A percentile compares a stretch with the other conserved stretches of the same genome.
Evolutionary conservation across 1,140 invertebrate genomes (phyloP).

Genomic region (Bicyclus anynana): DNA sequence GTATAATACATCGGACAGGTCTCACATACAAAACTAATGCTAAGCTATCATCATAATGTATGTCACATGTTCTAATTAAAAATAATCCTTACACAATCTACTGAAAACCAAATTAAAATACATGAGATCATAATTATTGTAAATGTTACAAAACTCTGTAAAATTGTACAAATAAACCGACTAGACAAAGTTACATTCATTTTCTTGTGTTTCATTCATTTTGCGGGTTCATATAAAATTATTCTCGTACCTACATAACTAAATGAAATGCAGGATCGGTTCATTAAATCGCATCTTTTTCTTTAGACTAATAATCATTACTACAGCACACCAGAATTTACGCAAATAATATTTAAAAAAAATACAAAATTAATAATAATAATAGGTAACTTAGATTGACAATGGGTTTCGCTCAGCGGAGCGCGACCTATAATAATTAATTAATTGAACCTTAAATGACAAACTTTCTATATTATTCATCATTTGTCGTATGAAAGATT

Average conservation of each 20-base stretch:
- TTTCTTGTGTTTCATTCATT: constrained; percentile 6
- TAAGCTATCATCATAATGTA: constrained; percentile 56
- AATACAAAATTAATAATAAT: too few relatives aligned
- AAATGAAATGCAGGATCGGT: background rate
- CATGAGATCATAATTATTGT: constrained; percentile 9
- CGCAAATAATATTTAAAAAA: too few relatives aligned
- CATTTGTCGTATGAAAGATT: too few relatives aligned
- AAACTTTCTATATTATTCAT: too few relatives aligned
- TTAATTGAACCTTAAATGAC: too few relatives aligned
- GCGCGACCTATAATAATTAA: too few relatives aligned
- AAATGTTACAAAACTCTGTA: constrained; percentile 18
- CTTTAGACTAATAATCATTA: too few relatives aligned
- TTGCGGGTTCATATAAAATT: constrained; percentile 15
- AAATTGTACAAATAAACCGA: constrained; percentile 22
- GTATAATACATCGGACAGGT: constrained; percentile 75
- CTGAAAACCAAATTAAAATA: constrained; percentile 14
- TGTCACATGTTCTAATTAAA: constrained; percentile 53
- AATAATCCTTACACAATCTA: constrained; percentile 25
- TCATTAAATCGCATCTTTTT: background rate
- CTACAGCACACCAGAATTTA: too few relatives aligned
- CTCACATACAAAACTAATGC: constrained; percentile 76
- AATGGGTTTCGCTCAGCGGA: too few relatives aligned
- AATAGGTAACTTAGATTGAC: too few relatives aligned
- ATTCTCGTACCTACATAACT: constrained; percentile 13
- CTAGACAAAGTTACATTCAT: constrained; percentile 6